phyloP scores from a whole-genome alignment of 2,113 vertebrate genomes.

The Cyphomyrus plagiostoma region DNA sequence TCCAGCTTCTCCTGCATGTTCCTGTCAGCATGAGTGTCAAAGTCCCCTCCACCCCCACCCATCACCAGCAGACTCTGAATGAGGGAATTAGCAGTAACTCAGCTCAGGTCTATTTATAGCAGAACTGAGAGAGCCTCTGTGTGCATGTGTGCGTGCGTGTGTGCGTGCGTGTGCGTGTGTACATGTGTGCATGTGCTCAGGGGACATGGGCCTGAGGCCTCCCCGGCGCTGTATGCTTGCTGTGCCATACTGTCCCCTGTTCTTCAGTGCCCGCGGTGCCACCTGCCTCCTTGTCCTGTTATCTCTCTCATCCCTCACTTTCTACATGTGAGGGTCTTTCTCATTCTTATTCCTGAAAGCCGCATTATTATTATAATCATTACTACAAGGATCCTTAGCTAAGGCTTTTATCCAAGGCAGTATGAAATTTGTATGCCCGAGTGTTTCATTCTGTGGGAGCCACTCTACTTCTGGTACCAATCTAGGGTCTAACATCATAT shows the following conservation, averaged over 20 bases:
- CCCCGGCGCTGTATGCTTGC: neutral
- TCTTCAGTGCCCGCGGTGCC: constrained; percentile 6
- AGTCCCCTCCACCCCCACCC: constrained; percentile 37
- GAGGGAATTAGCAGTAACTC: constrained; percentile 61
- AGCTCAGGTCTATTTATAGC: constrained; percentile 62
- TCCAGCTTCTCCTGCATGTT: constrained; percentile 46
- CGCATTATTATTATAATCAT: constrained; percentile 29
- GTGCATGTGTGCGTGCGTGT: constrained; percentile 1
- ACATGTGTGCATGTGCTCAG: neutral
- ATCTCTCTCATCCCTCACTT: neutral
- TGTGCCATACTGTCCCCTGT: neutral
- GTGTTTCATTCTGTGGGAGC: neutral
- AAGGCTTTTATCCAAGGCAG: neutral
- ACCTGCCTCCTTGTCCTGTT: neutral
- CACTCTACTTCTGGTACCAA: neutral
- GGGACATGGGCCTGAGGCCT: constrained; percentile 12
- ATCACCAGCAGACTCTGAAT: constrained; percentile 51
- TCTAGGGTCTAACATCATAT: neutral
- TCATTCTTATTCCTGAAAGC: constrained; percentile 1
- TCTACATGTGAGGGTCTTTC: neutral
- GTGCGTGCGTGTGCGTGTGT: constrained; percentile 15
- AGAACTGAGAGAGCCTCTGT: constrained; percentile 21
- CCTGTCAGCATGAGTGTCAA: constrained; percentile 43
- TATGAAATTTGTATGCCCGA: neutral
- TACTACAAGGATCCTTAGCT: constrained; percentile 3